These are phyloP conservation scores for Melanotaenia parkinsoni DNA, from an alignment of 2,797 vertebrate species.

Conservation along the genomic window DNA sequence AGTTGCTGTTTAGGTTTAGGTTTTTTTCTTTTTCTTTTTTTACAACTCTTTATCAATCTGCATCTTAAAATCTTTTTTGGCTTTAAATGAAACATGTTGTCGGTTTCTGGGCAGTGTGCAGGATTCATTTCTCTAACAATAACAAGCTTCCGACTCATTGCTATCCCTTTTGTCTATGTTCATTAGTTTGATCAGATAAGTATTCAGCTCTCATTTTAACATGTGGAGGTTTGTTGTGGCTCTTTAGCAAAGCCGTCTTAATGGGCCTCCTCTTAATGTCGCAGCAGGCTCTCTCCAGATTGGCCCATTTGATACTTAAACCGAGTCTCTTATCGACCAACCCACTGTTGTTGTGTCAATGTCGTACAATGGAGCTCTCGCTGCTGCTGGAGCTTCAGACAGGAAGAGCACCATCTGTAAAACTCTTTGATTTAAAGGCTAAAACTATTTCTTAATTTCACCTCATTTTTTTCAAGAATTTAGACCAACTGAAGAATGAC, in stretches of 20 bases:
- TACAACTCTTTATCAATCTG: conserved; percentile 8
- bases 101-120: conserved; percentile 25
- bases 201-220: conserved; percentile 57
- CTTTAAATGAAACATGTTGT: conserved; percentile 20
- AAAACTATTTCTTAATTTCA: background rate
- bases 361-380: conserved; percentile 61
- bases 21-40: background rate
- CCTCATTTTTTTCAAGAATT: background rate
- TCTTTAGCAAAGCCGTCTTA: conserved; percentile 67
- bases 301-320: conserved; percentile 8
- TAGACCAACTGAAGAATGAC: background rate
- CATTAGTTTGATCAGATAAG: conserved; percentile 77
- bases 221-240: conserved; percentile 67
- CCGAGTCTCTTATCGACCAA: conserved; percentile 58
- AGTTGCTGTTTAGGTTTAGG: background rate
- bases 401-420: conserved; percentile 29
- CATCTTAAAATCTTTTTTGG: conserved; percentile 57
- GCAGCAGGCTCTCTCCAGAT: conserved; percentile 72
- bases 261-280: conserved; percentile 69
- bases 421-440: background rate
- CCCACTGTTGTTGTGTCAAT: conserved; percentile 66
- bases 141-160: conserved; percentile 47
- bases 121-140: conserved; percentile 18
- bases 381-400: conserved; percentile 35
- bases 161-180: conserved; percentile 67